Evolutionary conservation across 2,888 invertebrate species (phyloP).

Genomic region (Eupithecia dodoneata): DNA sequence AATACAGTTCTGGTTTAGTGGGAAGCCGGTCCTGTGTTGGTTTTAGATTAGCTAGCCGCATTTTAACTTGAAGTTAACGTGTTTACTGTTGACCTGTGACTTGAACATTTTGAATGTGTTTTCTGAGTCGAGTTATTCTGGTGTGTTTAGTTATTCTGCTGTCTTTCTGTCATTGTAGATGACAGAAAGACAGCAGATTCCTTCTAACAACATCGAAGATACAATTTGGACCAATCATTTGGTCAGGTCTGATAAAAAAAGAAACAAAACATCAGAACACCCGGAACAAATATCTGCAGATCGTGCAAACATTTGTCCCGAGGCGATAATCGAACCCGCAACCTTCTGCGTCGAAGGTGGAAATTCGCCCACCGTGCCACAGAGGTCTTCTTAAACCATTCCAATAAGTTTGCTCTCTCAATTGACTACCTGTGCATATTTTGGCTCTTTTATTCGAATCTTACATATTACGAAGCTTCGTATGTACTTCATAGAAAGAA

Average conservation of each 20-base stretch:
- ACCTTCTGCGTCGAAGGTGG: no score
- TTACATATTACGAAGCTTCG: neutral
- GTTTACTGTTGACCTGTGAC: neutral
- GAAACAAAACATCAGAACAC: no score
- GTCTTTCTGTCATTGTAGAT: neutral
- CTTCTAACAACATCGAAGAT: neutral
- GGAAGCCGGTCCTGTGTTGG: slow-evolving; percentile 11
- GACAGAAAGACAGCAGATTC: no score
- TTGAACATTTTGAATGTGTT: neutral
- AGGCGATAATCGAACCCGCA: no score
- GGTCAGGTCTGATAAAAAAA: neutral
- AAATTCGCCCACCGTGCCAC: no score
- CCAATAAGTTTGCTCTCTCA: neutral
- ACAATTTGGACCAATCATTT: neutral
- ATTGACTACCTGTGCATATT: neutral
- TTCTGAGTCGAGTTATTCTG: neutral
- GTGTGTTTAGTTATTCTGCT: neutral
- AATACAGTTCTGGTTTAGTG: slow-evolving; percentile 25
- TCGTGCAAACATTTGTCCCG: no score
- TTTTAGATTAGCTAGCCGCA: slow-evolving; percentile 8
- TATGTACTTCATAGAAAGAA: neutral
- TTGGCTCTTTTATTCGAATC: neutral
- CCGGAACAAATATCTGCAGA: no score
- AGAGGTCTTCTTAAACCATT: neutral
- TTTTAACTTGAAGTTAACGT: neutral